Evolutionary conservation across 2,888 invertebrate genomes (phyloP).

Genomic region (Eremobia ochroleuca): DNA sequence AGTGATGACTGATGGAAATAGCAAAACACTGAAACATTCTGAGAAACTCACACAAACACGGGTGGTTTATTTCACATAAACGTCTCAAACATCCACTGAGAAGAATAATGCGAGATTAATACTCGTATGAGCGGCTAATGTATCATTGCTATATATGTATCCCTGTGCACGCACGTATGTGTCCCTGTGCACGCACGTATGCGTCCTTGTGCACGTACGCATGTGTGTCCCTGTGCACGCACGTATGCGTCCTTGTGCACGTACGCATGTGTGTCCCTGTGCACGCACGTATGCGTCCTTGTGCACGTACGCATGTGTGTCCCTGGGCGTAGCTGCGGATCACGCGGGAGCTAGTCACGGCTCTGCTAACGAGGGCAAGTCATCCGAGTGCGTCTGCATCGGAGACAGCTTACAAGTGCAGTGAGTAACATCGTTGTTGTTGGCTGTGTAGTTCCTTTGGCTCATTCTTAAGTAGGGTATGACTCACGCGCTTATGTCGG

Average conservation of each 20-base stretch:
- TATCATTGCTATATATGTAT: constrained; percentile 37
- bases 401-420: constrained; percentile 20
- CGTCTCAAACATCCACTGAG: constrained; percentile 40
- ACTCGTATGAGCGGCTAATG: constrained; percentile 32
- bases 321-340: too few relatives aligned
- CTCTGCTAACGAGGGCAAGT: not conserved
- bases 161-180: not conserved
- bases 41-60: constrained; percentile 46
- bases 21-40: constrained; percentile 24
- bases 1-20: constrained; percentile 29
- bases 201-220: not conserved
- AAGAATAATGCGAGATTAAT: constrained; percentile 38
- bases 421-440: constrained; percentile 4
- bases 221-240: not conserved
- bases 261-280: not conserved
- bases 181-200: too few relatives aligned
- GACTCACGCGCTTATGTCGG: not conserved
- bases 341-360: not conserved
- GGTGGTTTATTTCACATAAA: constrained; percentile 55
- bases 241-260: constrained; percentile 8
- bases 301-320: too few relatives aligned
- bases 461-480: not conserved
- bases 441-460: not conserved
- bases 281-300: constrained; percentile 17
- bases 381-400: not conserved